Evolutionary conservation across 1,140 invertebrate species (phyloP).

Genomic region (Macrobrachium nipponense): DNA sequence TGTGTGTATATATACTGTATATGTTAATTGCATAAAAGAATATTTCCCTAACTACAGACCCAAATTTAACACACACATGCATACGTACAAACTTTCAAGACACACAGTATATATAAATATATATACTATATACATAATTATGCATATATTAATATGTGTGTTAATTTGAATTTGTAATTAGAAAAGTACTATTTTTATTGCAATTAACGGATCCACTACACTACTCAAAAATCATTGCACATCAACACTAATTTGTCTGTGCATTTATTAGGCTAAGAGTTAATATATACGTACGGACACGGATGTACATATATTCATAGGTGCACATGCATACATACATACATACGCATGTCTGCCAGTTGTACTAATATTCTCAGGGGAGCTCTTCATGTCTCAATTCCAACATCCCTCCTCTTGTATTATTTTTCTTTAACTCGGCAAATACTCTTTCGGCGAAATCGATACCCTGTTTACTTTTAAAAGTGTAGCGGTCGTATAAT

Average conservation of each 20-base stretch:
- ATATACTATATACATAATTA: constrained; percentile 18
- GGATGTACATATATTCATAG: constrained; percentile 4
- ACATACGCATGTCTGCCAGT: not conserved
- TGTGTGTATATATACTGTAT: not conserved
- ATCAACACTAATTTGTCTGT: too few species aligned
- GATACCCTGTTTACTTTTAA: too few species aligned
- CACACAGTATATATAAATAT: constrained; percentile 1
- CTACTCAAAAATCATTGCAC: too few species aligned
- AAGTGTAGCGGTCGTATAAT: too few species aligned
- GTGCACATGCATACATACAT: constrained; percentile 11
- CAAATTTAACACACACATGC: constrained; percentile 17
- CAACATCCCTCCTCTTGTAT: not conserved
- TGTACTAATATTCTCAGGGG: not conserved
- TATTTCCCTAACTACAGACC: constrained; percentile 4
- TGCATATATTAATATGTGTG: constrained; percentile 11
- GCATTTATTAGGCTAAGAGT: too few species aligned
- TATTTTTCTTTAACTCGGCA: not conserved
- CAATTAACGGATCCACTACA: too few species aligned
- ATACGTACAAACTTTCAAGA: constrained; percentile 20
- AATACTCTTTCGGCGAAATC: too few species aligned
- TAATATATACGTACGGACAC: constrained; percentile 6
- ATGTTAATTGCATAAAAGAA: not conserved
- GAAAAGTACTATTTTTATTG: too few species aligned
- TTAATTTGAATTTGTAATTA: too few species aligned
- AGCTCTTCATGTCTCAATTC: not conserved